Percentiles rank a stretch among this genome's conserved stretches.
Conservation (phyloP, 2,888 invertebrate species). For the Pammene fasciana region DNA sequence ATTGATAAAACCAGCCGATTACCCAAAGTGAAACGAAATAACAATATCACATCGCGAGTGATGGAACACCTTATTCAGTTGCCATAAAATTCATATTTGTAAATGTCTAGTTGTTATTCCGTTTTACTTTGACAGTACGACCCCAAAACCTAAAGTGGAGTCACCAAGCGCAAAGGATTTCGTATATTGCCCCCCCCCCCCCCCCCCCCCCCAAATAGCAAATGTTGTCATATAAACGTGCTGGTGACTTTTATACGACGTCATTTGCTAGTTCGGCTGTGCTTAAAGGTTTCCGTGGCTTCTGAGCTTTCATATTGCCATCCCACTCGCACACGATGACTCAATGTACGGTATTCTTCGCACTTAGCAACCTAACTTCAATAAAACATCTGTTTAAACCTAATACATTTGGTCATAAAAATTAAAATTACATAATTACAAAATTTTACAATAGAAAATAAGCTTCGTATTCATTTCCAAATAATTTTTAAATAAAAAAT, state of each 20-base stretch:
- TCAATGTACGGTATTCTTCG: background rate
- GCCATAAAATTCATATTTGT: background rate
- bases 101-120: background rate
- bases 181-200: constrained; percentile 1
- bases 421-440: constrained; percentile 41
- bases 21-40: constrained; percentile 12
- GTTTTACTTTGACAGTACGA: background rate
- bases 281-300: background rate
- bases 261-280: too few relatives aligned
- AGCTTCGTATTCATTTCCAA: constrained; percentile 13
- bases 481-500: constrained; percentile 14
- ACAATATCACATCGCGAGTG: background rate
- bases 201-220: too few relatives aligned
- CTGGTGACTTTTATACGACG: too few relatives aligned
- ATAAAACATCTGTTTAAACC: constrained; percentile 29
- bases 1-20: constrained; percentile 13
- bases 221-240: too few relatives aligned
- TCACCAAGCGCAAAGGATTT: background rate
- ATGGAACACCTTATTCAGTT: background rate
- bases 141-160: background rate
- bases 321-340: background rate
- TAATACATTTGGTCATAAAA: constrained; percentile 41
- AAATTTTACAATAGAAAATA: constrained; percentile 37
- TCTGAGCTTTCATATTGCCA: background rate
- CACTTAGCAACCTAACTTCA: background rate